phyloP scores from a whole-genome alignment of 2,888 invertebrate genomes.

The Drosophila peninsularis region DNA sequence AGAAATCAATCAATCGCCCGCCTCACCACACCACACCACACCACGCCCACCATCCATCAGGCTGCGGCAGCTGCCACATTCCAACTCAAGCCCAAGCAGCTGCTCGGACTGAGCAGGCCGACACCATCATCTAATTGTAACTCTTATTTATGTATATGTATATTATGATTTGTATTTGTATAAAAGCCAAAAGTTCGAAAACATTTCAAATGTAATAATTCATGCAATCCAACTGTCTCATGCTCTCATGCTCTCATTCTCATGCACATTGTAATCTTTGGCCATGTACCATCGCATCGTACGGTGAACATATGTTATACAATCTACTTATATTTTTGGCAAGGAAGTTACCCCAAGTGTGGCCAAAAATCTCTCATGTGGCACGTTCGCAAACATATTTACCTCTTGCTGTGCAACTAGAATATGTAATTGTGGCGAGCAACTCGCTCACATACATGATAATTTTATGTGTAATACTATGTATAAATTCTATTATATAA shows the following conservation, averaged over 20 bases:
- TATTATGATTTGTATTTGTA: slow-evolving; percentile 24
- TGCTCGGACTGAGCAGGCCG: slow-evolving; percentile 15
- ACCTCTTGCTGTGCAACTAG: slow-evolving; percentile 75
- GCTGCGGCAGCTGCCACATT: slow-evolving; percentile 26
- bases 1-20: not conserved
- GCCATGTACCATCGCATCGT: slow-evolving; percentile 19
- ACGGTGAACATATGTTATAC: slow-evolving; percentile 20
- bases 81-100: slow-evolving; percentile 28
- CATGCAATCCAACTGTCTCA: slow-evolving; percentile 2
- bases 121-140: slow-evolving; percentile 10
- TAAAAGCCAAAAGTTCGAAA: not conserved
- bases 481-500: slow-evolving; percentile 45
- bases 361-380: slow-evolving; percentile 71
- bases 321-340: slow-evolving; percentile 50
- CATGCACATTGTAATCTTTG: slow-evolving; percentile 48
- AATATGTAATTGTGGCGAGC: slow-evolving; percentile 51
- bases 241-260: not conserved
- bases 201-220: slow-evolving; percentile 2
- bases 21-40: not conserved
- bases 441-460: slow-evolving; percentile 49
- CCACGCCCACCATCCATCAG: not conserved
- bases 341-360: slow-evolving; percentile 50
- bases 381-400: slow-evolving; percentile 67
- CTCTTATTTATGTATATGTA: slow-evolving; percentile 24
- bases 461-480: slow-evolving; percentile 50